These are phyloP conservation scores for Lacerta viridis DNA, from an alignment of 2,797 vertebrate species.

Conservation along the genomic window DNA sequence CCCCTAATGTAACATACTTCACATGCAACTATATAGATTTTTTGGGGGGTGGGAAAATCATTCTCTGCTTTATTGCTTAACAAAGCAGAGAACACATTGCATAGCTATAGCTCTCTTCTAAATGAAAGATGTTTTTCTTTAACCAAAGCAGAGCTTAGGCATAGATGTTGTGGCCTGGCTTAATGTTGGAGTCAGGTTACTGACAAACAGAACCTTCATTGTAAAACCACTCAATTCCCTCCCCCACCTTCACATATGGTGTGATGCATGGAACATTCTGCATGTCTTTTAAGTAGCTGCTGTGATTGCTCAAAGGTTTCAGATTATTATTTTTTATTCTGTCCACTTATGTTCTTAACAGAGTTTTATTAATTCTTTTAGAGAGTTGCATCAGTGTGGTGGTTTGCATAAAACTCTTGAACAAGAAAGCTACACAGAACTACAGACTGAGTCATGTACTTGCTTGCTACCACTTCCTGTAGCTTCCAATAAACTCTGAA, in stretches of 20 bases:
- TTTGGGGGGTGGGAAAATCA: conserved; percentile 1
- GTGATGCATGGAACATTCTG: conserved; percentile 43
- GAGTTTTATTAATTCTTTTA: conserved; percentile 59
- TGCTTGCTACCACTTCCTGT: neutral
- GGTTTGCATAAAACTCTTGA: conserved; percentile 30
- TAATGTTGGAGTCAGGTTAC: conserved; percentile 67
- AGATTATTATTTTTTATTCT: conserved; percentile 65
- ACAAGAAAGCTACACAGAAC: conserved; percentile 13
- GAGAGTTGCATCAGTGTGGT: neutral
- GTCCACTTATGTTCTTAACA: conserved; percentile 63
- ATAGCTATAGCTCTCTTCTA: conserved; percentile 22
- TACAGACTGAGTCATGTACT: neutral
- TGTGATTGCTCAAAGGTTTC: conserved; percentile 55
- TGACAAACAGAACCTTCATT: conserved; percentile 72
- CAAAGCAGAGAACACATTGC: conserved; percentile 30
- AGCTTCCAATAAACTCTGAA: neutral
- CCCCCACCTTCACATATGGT: conserved; percentile 60
- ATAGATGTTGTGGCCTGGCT: conserved; percentile 57
- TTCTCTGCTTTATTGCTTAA: conserved; percentile 26
- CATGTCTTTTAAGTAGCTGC: conserved; percentile 46
- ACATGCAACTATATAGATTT: conserved; percentile 25
- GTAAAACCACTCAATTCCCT: conserved; percentile 7
- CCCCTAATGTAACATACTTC: conserved; percentile 27
- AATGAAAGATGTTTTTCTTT: conserved; percentile 63
- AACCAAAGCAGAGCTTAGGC: conserved; percentile 56